These are phyloP conservation scores for Poecilus cupreus DNA, from an alignment of 2,888 invertebrate species.

Conservation along the genomic window DNA sequence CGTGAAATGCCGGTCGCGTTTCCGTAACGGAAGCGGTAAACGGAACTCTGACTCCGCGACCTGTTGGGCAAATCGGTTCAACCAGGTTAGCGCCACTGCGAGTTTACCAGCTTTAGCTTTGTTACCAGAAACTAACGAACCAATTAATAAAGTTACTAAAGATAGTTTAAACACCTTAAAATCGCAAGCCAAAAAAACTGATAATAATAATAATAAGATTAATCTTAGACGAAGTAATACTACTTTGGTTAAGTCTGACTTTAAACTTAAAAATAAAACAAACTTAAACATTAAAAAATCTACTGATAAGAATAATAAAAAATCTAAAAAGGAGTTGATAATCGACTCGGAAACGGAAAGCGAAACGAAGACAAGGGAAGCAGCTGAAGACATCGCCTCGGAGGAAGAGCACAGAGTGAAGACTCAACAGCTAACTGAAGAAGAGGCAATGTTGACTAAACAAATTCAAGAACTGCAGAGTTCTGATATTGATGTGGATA, in stretches of 20 bases:
- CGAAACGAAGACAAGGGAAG: slow-evolving; percentile 76
- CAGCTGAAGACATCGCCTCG: slow-evolving; percentile 73
- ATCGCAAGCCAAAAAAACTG: slow-evolving; percentile 62
- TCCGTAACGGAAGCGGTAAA: slow-evolving; percentile 72
- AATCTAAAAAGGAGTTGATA: slow-evolving; percentile 77
- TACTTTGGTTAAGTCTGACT: slow-evolving; percentile 65
- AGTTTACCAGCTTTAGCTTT: slow-evolving; percentile 84
- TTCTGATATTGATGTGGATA: slow-evolving; percentile 85
- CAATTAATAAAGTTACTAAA: slow-evolving; percentile 70
- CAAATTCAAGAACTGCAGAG: slow-evolving; percentile 85
- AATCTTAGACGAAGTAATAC: slow-evolving; percentile 69
- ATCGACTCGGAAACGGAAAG: slow-evolving; percentile 79
- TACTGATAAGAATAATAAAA: slow-evolving; percentile 71
- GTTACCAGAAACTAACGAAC: slow-evolving; percentile 69
- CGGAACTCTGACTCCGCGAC: slow-evolving; percentile 72
- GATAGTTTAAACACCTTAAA: slow-evolving; percentile 70
- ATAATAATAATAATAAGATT: slow-evolving; percentile 59
- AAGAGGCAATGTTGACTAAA: slow-evolving; percentile 84
- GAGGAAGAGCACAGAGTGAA: slow-evolving; percentile 84
- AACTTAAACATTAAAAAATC: slow-evolving; percentile 63
- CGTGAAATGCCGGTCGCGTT: slow-evolving; percentile 83
- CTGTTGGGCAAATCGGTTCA: slow-evolving; percentile 83
- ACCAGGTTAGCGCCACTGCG: slow-evolving; percentile 88
- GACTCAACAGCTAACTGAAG: slow-evolving; percentile 79
- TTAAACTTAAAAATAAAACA: slow-evolving; percentile 60